Conservation (phyloP, 2,888 invertebrate genomes). For the Hermaeophaga mercurialis region DNA sequence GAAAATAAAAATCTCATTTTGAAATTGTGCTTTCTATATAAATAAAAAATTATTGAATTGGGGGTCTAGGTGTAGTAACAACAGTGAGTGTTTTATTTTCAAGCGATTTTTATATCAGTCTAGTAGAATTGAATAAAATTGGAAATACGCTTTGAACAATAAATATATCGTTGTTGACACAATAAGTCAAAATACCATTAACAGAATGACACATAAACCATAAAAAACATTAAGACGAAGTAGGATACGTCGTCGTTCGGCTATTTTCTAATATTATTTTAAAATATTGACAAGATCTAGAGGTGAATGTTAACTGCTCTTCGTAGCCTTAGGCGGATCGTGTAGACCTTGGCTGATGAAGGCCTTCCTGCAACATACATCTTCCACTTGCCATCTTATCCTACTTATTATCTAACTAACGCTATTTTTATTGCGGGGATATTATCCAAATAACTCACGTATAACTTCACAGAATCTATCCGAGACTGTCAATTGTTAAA, state of each 20-base stretch:
- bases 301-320: constrained; percentile 39
- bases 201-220: constrained; percentile 9
- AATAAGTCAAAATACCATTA: neutral
- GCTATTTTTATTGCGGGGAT: constrained; percentile 37
- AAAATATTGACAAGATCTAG: constrained; percentile 38
- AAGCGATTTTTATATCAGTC: too few species aligned
- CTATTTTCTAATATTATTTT: constrained; percentile 26
- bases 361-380: constrained; percentile 51
- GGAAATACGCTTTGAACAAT: too few species aligned
- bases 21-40: too few species aligned
- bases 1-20: too few species aligned
- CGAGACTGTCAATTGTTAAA: constrained; percentile 19
- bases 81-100: too few species aligned
- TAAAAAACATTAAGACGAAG: constrained; percentile 20
- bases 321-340: constrained; percentile 44
- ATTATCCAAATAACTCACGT: constrained; percentile 36
- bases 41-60: too few species aligned
- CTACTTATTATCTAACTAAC: constrained; percentile 42
- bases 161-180: neutral
- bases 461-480: constrained; percentile 28
- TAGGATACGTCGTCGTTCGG: constrained; percentile 7
- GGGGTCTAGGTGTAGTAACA: too few species aligned
- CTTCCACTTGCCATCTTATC: constrained; percentile 47
- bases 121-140: too few species aligned
- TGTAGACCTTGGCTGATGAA: constrained; percentile 51